Evolutionary conservation across 2,113 vertebrate species (phyloP), one percentile per base, ranked within the genome.

Genomic region (Platichthys stellatus): DNA sequence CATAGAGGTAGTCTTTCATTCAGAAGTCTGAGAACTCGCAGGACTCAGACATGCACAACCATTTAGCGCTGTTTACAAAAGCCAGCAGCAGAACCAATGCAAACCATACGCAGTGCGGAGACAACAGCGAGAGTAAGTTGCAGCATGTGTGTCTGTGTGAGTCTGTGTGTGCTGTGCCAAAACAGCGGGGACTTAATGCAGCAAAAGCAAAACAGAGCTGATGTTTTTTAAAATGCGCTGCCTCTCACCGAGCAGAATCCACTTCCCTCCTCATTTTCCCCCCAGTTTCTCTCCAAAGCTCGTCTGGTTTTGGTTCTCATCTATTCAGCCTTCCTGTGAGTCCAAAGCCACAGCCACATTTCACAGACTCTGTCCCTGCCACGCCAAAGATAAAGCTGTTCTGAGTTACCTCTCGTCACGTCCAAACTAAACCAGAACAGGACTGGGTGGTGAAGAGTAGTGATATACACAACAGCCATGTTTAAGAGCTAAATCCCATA

Each of bases 1-100:
- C 65, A 72, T 73, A 67, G 57, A 84, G 71, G 47, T 57, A 49
- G 68, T 10, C 83, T 85, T 88, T 89, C 78, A 86, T 90, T 88
- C 76, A 78, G 68, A 43, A 80, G 81, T 86, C 83, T 80, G 77
- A 80, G 81, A 77, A 83, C 23, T 78, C 3, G 38, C 60, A 68
- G 79, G 72, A 71, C 66, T 85, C 53, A 73, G 80, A 92, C 90
- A 88, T 82, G 82, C 79, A 87, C 84, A 89, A 78, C 72, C 87
- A 85, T 86, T 89, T 90, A 92, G 82, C 1, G 60, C 35, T 90
- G 88, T 90, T 92, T 90, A 93, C 89, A 89, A 86, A 92, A 90
- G 79, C 78, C 84, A 87, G 87, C 87, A 90, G 87, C 88, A 89
- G 84, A 92, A 90, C 90, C 87, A 87, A 90, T 91, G 86, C 72